Conservation (phyloP, 2,113 vertebrate species). For the Scomber scombrus region DNA sequence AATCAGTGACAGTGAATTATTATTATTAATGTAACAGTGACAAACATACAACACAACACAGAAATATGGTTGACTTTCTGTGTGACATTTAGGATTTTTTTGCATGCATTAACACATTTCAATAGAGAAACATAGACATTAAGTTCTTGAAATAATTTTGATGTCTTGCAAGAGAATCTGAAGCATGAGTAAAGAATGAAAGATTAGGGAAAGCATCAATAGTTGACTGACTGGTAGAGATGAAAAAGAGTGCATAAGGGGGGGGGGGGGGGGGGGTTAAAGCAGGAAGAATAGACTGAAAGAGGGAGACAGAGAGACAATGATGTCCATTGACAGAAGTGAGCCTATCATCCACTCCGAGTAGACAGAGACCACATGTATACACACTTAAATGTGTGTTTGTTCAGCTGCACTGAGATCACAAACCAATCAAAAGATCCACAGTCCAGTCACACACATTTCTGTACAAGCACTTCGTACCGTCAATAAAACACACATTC, state of each 20-base stretch:
- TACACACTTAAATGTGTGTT: constrained; percentile 2
- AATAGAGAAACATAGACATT: neutral
- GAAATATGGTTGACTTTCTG: neutral
- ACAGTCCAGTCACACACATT: constrained; percentile 61
- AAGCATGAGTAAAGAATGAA: neutral
- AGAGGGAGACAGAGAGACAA: constrained; percentile 19
- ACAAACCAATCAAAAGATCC: constrained; percentile 20
- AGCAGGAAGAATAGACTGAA: constrained; percentile 19
- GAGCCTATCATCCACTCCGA: constrained; percentile 25
- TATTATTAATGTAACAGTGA: constrained; percentile 7
- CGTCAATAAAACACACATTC: constrained; percentile 3
- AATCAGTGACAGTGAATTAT: neutral
- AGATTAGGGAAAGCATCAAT: neutral
- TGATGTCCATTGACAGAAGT: constrained; percentile 51
- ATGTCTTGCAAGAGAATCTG: neutral
- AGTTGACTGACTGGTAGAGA: neutral
- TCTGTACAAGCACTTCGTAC: neutral
- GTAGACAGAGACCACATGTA: constrained; percentile 23
- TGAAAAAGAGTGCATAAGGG: constrained; percentile 18
- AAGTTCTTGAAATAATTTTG: neutral
- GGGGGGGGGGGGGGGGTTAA: constrained; percentile 2
- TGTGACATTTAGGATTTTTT: neutral
- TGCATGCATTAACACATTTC: neutral
- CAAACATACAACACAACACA: constrained; percentile 9
- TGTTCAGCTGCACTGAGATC: constrained; percentile 10